Conservation (phyloP, 2,797 vertebrate species). For the Ispidina picta region DNA sequence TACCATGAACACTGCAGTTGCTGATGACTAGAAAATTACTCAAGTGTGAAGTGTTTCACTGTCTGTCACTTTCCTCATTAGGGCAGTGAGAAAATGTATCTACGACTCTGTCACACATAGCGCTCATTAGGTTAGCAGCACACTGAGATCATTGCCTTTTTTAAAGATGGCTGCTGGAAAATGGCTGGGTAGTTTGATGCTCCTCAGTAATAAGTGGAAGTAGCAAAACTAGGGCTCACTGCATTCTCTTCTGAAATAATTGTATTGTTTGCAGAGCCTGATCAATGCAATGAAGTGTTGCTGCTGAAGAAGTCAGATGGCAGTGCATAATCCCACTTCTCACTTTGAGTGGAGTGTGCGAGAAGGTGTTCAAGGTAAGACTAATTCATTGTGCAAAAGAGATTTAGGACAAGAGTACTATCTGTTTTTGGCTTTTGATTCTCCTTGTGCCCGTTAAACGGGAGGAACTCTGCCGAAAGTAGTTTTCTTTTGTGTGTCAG, state of each 20-base stretch:
- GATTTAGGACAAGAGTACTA: not conserved
- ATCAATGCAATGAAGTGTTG: slow-evolving; percentile 10
- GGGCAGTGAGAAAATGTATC: slow-evolving; percentile 79
- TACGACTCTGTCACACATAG: slow-evolving; percentile 72
- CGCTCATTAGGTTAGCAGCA: slow-evolving; percentile 79
- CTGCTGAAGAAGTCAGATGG: not conserved
- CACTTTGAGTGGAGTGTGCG: not conserved
- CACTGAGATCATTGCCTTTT: slow-evolving; percentile 74
- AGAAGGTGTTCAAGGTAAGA: not conserved
- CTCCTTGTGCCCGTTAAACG: not conserved
- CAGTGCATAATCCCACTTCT: not conserved
- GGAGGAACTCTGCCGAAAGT: not conserved
- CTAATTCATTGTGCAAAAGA: not conserved
- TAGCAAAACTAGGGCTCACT: slow-evolving; percentile 67
- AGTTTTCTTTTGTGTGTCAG: not conserved
- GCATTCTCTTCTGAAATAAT: slow-evolving; percentile 73
- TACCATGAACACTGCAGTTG: slow-evolving; percentile 56
- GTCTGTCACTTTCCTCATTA: slow-evolving; percentile 84
- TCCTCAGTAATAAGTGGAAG: slow-evolving; percentile 67
- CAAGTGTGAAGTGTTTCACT: slow-evolving; percentile 80
- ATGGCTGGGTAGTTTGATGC: slow-evolving; percentile 56
- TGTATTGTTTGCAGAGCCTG: slow-evolving; percentile 68
- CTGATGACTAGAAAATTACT: slow-evolving; percentile 80
- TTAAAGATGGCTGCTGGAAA: slow-evolving; percentile 77
- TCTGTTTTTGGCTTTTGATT: not conserved